Base-by-base conservation (phyloP, 2,888 invertebrate genomes). In the Laspeyria flexula region DNA sequence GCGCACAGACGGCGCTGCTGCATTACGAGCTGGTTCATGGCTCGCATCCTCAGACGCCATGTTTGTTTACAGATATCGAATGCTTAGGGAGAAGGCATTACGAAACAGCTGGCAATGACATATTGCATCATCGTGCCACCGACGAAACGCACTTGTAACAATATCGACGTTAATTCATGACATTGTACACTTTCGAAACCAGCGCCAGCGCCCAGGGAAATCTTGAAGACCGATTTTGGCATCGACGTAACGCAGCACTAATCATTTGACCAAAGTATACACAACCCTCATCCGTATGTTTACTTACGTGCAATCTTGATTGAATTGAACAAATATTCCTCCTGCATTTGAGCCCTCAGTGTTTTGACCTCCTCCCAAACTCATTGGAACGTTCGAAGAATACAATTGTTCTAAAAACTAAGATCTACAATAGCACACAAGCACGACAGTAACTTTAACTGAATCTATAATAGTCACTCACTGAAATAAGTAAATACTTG, bases 221-320 rank as follows among this genome's bases (percentile, higher is more conserved):
- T 69, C 65, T 74, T 67, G 67, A 57, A 18, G 31, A 11, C 9
- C 15, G 37, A 35, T 18, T 35, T 13, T 33, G 15, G n/a, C 18
- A 3, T 4, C 12, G 13, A n/a, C n/a, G 23, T 39, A 31, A 7
- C 44, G 41, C 49, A 48, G 44, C 33, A 23, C 3, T 40, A 49
- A 47, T 12, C n/a, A 30, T 11, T 21, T 25, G 7, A 16, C 31
- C 30, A 16, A 16, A 7, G 11, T 34, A 13, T 13, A 29, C 43
- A 16, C 31, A 38, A 44, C 34, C 11, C 29, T 31, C 12, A 33
- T 44, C 38, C 34, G 42, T 52, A 54, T 52, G 41, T 25, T 45
- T 16, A 15, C 98, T 97, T 96, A 99, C 99, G 98, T 97, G 95
- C 96, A 96, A 90, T 99, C 99, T 91, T 99, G 99, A 92, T 99